These are phyloP conservation scores for Dorcus parallelipipedus DNA, from an alignment of 2,888 invertebrate species.

Conservation along the genomic window DNA sequence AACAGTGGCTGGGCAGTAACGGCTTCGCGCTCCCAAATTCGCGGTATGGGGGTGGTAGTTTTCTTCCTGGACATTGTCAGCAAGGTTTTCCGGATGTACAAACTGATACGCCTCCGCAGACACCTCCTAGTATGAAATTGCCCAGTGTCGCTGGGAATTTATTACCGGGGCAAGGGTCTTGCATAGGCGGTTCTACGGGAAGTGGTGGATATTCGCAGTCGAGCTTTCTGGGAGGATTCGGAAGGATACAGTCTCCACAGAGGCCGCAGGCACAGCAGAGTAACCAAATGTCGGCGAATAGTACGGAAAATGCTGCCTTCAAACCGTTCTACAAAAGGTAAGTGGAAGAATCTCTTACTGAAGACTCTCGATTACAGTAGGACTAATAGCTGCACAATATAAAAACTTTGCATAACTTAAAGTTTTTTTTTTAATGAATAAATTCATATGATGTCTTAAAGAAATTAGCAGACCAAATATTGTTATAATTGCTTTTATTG, in stretches of 20 bases:
- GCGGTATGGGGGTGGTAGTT: slow-evolving; percentile 58
- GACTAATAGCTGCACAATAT: too few species aligned
- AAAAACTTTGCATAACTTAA: too few species aligned
- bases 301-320: slow-evolving; percentile 61
- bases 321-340: slow-evolving; percentile 91
- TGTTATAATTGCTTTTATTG: too few species aligned
- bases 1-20: slow-evolving; percentile 53
- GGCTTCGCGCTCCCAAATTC: slow-evolving; percentile 57
- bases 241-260: slow-evolving; percentile 47
- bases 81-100: slow-evolving; percentile 82
- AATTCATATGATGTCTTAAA: too few species aligned
- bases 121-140: slow-evolving; percentile 91
- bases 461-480: too few species aligned
- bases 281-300: slow-evolving; percentile 32
- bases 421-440: too few species aligned
- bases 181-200: slow-evolving; percentile 52
- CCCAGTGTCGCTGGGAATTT: slow-evolving; percentile 74
- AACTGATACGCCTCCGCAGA: slow-evolving; percentile 89
- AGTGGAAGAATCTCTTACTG: slow-evolving; percentile 33
- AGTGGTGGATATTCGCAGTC: slow-evolving; percentile 57
- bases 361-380: too few species aligned
- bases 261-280: slow-evolving; percentile 49
- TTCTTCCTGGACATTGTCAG: slow-evolving; percentile 60
- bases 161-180: slow-evolving; percentile 53
- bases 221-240: slow-evolving; percentile 46